Evolutionary conservation across 2,888 invertebrate species (phyloP).

Genomic region (Bombylius discolor): DNA sequence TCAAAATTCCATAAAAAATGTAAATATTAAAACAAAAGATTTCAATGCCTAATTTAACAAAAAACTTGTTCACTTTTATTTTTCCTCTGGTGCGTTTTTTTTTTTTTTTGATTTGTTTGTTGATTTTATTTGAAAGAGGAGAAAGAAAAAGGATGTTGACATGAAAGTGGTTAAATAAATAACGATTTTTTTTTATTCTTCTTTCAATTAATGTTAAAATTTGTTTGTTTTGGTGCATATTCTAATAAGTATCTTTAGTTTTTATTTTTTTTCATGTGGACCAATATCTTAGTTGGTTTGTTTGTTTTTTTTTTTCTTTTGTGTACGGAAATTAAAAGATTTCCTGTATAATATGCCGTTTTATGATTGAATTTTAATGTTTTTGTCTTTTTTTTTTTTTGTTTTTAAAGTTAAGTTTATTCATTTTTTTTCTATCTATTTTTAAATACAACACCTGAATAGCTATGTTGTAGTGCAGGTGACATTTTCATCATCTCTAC

Average conservation of each 20-base stretch:
- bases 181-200: background rate
- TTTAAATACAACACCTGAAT: no score
- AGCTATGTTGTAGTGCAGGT: no score
- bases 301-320: background rate
- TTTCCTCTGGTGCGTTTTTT: background rate
- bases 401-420: no score
- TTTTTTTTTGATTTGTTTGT: background rate
- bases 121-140: background rate
- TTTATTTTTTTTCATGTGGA: no score
- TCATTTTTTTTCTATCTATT: no score
- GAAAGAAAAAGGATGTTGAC: slow-evolving; percentile 5
- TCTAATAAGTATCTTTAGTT: no score
- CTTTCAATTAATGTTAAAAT: no score
- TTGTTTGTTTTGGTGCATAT: no score
- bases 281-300: no score
- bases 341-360: background rate
- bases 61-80: background rate
- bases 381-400: no score
- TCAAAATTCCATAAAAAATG: background rate
- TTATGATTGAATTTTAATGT: no score
- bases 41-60: slow-evolving; percentile 1
- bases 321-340: background rate
- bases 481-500: no score
- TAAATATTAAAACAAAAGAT: background rate
- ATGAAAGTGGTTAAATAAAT: slow-evolving; percentile 5